These are phyloP conservation scores for Chaetodon trifasciatus DNA, from an alignment of 2,797 vertebrate genomes.

Conservation along the genomic window DNA sequence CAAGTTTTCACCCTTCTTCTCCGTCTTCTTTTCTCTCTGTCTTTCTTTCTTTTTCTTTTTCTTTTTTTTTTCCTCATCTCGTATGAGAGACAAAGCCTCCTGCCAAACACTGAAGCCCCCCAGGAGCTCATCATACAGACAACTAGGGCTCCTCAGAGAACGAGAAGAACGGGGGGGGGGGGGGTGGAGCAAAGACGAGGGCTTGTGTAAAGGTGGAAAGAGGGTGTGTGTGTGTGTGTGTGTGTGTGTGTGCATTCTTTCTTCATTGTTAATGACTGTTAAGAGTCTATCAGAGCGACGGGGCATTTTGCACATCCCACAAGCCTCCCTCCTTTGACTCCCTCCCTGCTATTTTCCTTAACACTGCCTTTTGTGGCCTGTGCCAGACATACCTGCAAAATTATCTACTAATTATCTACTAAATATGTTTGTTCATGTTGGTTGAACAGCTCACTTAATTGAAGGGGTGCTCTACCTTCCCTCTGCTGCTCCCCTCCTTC, in stretches of 20 bases:
- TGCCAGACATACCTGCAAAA: conserved; percentile 91
- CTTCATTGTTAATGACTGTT: conserved; percentile 72
- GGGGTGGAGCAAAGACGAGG: conserved; percentile 54
- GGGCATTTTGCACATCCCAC: conserved; percentile 74
- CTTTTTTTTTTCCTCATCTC: conserved; percentile 73
- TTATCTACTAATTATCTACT: conserved; percentile 92
- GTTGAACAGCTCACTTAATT: conserved; percentile 89
- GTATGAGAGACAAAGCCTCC: conserved; percentile 86
- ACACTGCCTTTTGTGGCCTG: conserved; percentile 79
- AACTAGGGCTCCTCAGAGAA: conserved; percentile 77
- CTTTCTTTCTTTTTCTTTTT: conserved; percentile 52
- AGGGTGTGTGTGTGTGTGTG: conserved; percentile 37
- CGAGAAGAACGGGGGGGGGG: conserved; percentile 55
- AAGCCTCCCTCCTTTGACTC: conserved; percentile 73
- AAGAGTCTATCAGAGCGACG: conserved; percentile 73
- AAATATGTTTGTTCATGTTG: conserved; percentile 92
- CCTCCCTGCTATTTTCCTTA: conserved; percentile 84
- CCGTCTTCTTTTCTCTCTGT: conserved; percentile 70
- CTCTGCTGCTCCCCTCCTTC: conserved; percentile 67
- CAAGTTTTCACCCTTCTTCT: conserved; percentile 81
- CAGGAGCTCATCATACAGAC: conserved; percentile 87
- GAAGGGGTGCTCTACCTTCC: conserved; percentile 77
- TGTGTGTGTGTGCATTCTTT: conserved; percentile 47
- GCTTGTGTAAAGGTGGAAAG: conserved; percentile 72
- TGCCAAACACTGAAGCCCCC: conserved; percentile 85